Percentiles rank a stretch among this genome's conserved stretches.
Conservation (phyloP, 1,140 invertebrate species). For the Amphibalanus amphitrite region DNA sequence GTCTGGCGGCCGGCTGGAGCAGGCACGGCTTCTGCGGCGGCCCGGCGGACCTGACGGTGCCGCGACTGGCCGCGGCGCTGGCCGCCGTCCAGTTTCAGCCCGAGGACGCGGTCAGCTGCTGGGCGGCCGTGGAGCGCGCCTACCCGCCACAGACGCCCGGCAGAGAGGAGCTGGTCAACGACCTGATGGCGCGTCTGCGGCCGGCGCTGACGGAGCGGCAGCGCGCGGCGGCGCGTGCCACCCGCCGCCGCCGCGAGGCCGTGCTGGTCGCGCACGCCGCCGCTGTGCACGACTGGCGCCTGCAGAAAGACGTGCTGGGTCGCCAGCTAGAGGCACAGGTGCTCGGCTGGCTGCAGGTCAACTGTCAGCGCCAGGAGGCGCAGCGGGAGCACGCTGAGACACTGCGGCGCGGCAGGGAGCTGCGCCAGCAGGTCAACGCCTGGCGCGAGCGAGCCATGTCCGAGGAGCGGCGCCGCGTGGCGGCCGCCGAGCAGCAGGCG, state of each 20-base stretch:
- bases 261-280: not conserved
- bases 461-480: not conserved
- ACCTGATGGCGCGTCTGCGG: not conserved
- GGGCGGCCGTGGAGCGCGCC: not conserved
- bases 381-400: not conserved
- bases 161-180: not conserved
- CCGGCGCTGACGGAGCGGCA: not conserved
- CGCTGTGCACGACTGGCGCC: not conserved
- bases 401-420: not conserved
- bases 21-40: not conserved
- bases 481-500: not conserved
- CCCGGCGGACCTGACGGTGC: not conserved
- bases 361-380: not conserved
- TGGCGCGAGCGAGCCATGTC: not conserved
- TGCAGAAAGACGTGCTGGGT: not conserved
- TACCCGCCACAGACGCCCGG: not conserved
- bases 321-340: not conserved
- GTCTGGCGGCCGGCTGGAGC: not conserved
- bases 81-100: not conserved
- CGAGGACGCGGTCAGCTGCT: not conserved
- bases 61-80: not conserved
- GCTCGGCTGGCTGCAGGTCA: not conserved
- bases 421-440: not conserved
- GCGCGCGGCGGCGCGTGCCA: too few relatives aligned
- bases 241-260: too few relatives aligned